Conservation (phyloP, 2,797 vertebrate species). For the Spheniscus humboldti region DNA sequence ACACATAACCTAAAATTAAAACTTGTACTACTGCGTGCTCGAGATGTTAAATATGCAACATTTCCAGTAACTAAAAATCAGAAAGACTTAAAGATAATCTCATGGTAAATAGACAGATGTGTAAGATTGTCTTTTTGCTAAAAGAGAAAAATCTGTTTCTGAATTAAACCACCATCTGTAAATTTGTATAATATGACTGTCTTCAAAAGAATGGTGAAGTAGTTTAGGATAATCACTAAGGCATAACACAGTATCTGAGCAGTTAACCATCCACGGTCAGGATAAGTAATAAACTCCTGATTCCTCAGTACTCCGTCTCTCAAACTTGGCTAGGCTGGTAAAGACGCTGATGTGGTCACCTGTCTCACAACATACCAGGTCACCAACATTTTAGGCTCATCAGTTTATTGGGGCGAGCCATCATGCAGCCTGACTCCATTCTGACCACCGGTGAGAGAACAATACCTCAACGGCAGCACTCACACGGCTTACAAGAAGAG, state of each 20-base stretch:
- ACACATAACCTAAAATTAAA: neutral
- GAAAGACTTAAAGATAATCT: neutral
- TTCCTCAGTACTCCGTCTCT: neutral
- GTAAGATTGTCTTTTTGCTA: neutral
- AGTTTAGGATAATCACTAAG: neutral
- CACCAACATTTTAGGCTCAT: neutral
- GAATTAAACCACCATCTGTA: neutral
- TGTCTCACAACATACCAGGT: neutral
- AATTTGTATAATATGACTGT: neutral
- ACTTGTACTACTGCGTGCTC: neutral
- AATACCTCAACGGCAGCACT: neutral
- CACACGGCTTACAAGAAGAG: neutral
- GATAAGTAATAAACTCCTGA: accelerated
- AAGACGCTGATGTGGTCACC: neutral
- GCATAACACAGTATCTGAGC: neutral
- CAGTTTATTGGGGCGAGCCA: neutral
- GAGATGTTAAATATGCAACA: neutral
- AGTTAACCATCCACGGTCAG: accelerated
- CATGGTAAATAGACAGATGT: neutral
- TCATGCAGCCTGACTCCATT: neutral
- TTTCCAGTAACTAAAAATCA: neutral
- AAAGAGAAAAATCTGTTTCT: neutral
- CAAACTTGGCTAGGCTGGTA: neutral
- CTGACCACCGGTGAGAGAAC: neutral
- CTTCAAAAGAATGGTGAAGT: neutral